Base-by-base conservation (phyloP, 2,113 vertebrate genomes). In the Cryptotis parvus region DNA sequence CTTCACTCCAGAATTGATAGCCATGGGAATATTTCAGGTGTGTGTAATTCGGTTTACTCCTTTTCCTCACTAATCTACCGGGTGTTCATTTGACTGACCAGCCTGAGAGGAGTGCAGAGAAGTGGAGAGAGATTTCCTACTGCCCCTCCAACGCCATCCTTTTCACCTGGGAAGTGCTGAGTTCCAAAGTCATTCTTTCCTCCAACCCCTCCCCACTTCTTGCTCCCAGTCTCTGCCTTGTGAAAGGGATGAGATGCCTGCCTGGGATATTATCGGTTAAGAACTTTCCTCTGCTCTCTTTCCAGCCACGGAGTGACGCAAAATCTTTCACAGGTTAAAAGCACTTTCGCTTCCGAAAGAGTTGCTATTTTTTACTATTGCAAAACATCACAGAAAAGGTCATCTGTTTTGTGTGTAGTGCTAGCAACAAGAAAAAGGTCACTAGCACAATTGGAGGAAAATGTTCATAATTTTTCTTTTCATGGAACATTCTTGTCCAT, bases 231-330 rank as follows among this genome's bases (percentile, higher is more conserved):
- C 55, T 24, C 55, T 24, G 33, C 15, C 31, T 92, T 85, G 74
- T 93, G 85, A 90, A 95, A 74, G 66, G 66, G 85, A 83, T 90
- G 41, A 20, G 90, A 83, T 96, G 31, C 43, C 88, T n/a, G 27
- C 90, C 78, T 77, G 81, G 18, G 58, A 43, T 4, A 78, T 91
- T 92, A 94, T 95, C 96, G 95, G 87, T 45, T 15, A 77, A 80
- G 84, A 93, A 45, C n/a, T 49, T 88, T 33, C 79, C 74, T 96
- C 88, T 92, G 49, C 91, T 93, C 63, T 41, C 52, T 55, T 55
- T 55, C 52, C 20, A 55, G 43, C 6, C 6, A 45, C n/a, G n/a
- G n/a, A n/a, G n/a, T n/a, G n/a, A n/a, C n/a, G n/a, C n/a, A 84
- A 33, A 65, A 24, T 74, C 33, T 61, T 86, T 86, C 91, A 73